Conservation (phyloP, 2,113 vertebrate genomes). For the Gambusia affinis region DNA sequence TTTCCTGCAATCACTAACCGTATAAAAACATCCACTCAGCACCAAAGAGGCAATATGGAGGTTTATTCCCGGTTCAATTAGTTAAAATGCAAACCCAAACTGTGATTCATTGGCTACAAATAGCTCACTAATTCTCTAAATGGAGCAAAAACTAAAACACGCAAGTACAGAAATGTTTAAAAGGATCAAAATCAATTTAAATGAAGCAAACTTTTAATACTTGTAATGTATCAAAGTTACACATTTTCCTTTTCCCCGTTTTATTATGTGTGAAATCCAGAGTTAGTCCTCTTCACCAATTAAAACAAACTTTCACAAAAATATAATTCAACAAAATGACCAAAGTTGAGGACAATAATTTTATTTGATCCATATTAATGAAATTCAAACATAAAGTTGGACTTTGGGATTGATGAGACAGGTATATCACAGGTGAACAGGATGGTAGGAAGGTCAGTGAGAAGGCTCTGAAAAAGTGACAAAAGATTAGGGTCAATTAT, state of each 20-base stretch:
- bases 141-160: not conserved
- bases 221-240: not conserved
- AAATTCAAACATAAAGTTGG: constrained; percentile 55
- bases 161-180: not conserved
- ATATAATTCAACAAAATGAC: not conserved
- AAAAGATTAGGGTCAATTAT: not conserved
- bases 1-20: constrained; percentile 5
- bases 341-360: constrained; percentile 42
- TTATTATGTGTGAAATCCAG: not conserved
- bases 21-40: not conserved
- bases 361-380: constrained; percentile 81
- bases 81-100: constrained; percentile 51
- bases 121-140: constrained; percentile 32
- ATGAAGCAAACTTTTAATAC: not conserved
- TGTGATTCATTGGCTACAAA: constrained; percentile 28
- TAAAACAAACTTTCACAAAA: not conserved
- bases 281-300: too few relatives aligned
- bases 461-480: constrained; percentile 65
- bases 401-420: constrained; percentile 29
- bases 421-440: constrained; percentile 55
- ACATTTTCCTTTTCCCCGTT: not conserved
- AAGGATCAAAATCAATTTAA: not conserved
- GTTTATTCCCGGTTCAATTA: constrained; percentile 8
- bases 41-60: constrained; percentile 1
- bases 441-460: constrained; percentile 62